Base-by-base conservation (phyloP, 2,797 vertebrate species). In the Denticeps clupeoides region DNA sequence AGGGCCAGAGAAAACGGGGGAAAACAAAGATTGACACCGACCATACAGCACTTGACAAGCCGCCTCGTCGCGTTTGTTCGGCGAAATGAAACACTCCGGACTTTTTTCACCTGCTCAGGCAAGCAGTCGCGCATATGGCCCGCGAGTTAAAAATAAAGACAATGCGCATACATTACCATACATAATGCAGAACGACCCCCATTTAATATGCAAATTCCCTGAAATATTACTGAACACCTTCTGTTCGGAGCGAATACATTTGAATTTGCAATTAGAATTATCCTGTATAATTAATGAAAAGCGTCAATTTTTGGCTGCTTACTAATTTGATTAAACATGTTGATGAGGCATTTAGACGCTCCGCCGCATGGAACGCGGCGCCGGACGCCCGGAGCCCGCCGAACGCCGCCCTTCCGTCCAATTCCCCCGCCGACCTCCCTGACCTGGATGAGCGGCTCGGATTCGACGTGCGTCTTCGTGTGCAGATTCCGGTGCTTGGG, bases 201-300 rank as follows among this genome's bases (percentile, higher is more conserved):
- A 89, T 91, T 90, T 89, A 89, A 91, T 89, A 95, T 93, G 90
- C 86, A 87, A 93, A 93, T 91, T 84, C 77, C 70, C 81, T 83
- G 85, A 89, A 82, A 88, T 87, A 88, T 83, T 88, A 88, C 86
- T 79, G 88, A 89, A 88, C 89, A 88, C 89, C 91, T 90, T 91
- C 90, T 93, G 89, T 89, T 93, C 84, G 50, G 67, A 81, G 81
- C 71, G 89, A 89, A 93, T 89, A 87, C 82, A 93, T 92, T 91
- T 88, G 89, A 90, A 92, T 89, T 82, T 78, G 82, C 88, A 90
- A 93, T 93, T 92, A 91, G 88, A 87, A 84, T 90, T 87, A 90
- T 93, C 87, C 88, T 87, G 88, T 88, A 89, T 91, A 92, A 93
- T 93, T 93, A 93, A 93, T 93, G 90, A 91, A 90, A 90, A 89